Evolutionary conservation across 1,140 invertebrate species (phyloP).

Genomic region (Medauroidea extradentata): DNA sequence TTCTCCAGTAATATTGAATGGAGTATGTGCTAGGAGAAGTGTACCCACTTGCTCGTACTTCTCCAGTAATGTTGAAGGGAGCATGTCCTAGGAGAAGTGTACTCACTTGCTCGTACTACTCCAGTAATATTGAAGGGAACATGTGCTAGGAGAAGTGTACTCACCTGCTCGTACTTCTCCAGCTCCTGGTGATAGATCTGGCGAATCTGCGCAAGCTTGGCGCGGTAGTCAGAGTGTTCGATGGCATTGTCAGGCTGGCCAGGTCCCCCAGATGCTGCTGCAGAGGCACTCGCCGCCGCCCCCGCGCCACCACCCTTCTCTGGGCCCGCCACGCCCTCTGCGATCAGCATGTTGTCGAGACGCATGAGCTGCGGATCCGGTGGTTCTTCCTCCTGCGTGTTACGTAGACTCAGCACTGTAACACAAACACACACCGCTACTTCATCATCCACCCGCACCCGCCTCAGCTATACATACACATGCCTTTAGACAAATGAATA

Average conservation of each 20-base stretch:
- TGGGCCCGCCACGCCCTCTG: conserved; percentile 97
- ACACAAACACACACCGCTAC: conserved; percentile 37
- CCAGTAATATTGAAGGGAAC: too few species aligned
- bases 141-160: conserved; percentile 13
- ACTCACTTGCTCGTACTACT: background rate
- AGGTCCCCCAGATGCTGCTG: conserved; percentile 66
- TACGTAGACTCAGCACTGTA: conserved; percentile 88
- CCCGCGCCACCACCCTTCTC: conserved; percentile 93
- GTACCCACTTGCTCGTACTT: too few species aligned
- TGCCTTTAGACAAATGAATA: too few species aligned
- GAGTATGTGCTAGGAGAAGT: too few species aligned
- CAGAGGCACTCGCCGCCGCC: conserved; percentile 85
- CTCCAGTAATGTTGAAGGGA: too few species aligned
- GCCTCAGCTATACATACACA: too few species aligned
- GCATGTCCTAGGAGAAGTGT: too few species aligned
- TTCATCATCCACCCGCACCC: too few species aligned
- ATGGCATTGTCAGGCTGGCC: conserved; percentile 89
- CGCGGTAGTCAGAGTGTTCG: conserved; percentile 98
- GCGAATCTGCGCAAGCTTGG: conserved; percentile 97
- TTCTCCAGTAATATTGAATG: too few species aligned
- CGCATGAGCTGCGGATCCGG: conserved; percentile 98
- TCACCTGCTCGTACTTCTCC: conserved; percentile 96
- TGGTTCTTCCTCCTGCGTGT: conserved; percentile 97
- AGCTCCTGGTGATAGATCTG: conserved; percentile 99
- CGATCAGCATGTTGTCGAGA: conserved; percentile 99